These are phyloP conservation scores for Gymnocypris eckloni DNA, from an alignment of 2,797 vertebrate species.

Conservation along the genomic window DNA sequence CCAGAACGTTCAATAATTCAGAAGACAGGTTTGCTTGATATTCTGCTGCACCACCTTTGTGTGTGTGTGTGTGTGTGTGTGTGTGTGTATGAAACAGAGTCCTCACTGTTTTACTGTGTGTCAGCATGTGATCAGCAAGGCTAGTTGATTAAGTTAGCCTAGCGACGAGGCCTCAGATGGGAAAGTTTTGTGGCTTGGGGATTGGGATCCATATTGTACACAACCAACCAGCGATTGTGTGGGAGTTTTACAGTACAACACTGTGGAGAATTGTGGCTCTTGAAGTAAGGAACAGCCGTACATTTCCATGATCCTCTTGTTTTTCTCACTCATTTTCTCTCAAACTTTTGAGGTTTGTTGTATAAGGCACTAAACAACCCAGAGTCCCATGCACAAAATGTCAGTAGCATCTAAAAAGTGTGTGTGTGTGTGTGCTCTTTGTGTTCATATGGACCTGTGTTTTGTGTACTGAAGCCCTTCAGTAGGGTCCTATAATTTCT, in stretches of 20 bases:
- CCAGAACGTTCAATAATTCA: slow-evolving; percentile 81
- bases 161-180: slow-evolving; percentile 9
- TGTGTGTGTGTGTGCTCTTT: background rate
- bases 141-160: slow-evolving; percentile 38
- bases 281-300: background rate
- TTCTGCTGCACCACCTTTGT: slow-evolving; percentile 73
- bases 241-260: background rate
- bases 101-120: slow-evolving; percentile 63
- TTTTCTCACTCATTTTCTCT: background rate
- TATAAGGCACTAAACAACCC: background rate
- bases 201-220: slow-evolving; percentile 22
- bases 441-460: background rate
- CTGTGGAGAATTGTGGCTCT: slow-evolving; percentile 23
- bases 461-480: background rate
- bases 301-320: background rate
- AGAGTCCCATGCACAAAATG: background rate
- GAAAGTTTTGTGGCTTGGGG: slow-evolving; percentile 28
- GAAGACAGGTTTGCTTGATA: slow-evolving; percentile 82
- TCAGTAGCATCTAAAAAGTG: background rate
- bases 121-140: slow-evolving; percentile 55
- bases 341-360: background rate
- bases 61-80: slow-evolving; percentile 47
- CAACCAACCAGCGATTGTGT: slow-evolving; percentile 9
- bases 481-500: background rate
- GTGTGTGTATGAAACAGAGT: slow-evolving; percentile 23